phyloP scores from a whole-genome alignment of 2,888 invertebrate species.

The Tachystola acroxantha region DNA sequence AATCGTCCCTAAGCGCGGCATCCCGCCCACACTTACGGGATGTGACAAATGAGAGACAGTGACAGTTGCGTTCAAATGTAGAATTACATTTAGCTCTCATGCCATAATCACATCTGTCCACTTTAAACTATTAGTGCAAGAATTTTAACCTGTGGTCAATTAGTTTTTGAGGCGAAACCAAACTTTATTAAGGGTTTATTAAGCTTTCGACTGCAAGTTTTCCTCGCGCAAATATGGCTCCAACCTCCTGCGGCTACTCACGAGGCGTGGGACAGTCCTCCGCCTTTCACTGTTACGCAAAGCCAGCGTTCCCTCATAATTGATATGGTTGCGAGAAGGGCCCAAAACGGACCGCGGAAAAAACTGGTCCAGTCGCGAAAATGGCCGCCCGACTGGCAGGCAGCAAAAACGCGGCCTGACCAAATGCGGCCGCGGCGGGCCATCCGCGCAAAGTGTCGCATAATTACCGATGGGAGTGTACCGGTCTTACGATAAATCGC shows the following conservation, averaged over 20 bases:
- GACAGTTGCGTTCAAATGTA: no score
- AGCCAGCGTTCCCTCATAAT: slow-evolving; percentile 53
- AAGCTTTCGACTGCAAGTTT: no score
- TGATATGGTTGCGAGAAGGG: slow-evolving; percentile 40
- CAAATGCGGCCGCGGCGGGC: slow-evolving; percentile 34
- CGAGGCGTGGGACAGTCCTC: slow-evolving; percentile 30
- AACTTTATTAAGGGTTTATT: no score
- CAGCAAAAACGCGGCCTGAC: slow-evolving; percentile 35
- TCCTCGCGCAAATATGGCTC: no score
- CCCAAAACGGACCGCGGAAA: slow-evolving; percentile 34
- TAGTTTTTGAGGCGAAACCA: no score
- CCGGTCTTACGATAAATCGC: not conserved
- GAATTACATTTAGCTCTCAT: no score
- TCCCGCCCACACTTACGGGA: no score
- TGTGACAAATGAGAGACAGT: no score
- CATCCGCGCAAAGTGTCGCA: not conserved
- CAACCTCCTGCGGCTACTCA: slow-evolving; percentile 25
- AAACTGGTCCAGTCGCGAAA: slow-evolving; percentile 34
- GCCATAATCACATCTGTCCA: no score
- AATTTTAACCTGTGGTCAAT: no score
- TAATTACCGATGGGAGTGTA: not conserved
- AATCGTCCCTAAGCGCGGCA: no score
- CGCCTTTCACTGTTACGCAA: slow-evolving; percentile 33
- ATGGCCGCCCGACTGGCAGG: slow-evolving; percentile 29
- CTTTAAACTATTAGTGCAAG: no score